Base-by-base conservation (phyloP, 2,888 invertebrate genomes). In the Globia sparganii region DNA sequence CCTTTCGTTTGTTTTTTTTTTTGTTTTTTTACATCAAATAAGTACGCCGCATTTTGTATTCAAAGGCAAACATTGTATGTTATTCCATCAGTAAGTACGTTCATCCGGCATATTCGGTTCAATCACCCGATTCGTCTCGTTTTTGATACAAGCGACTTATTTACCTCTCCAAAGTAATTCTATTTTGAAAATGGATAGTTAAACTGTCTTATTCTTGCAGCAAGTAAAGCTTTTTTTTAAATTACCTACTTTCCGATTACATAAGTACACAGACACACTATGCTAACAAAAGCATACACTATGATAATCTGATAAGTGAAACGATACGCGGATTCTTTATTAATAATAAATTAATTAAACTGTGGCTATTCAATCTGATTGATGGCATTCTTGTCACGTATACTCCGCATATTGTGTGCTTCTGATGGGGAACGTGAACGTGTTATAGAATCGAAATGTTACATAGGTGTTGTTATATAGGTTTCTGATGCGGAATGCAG, bases 331-430 rank as follows among this genome's bases (percentile, higher is more conserved):
- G 56, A 13, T 56, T 61, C 25, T 40, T 8, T 56, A 61, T 75
- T 70, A 66, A 80, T 80, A 80, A 66, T 56, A 15, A 56, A 66
- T 67, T 49, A n/a, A 67, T 34, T 49, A 49, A 49, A 49, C 31
- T 62, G 68, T 49, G 66, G 70, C 67, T 59, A n/a, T 62, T 34
- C 43, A 56, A 69, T 78, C 56, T 67, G 66, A 64, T 72, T 64
- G 46, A 70, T 67, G 67, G 9, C 0, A 79, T 83, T 83, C 72
- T 40, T 8, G 58, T 70, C 80, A 83, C 83, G 83, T 79, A 28
- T 75, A 25, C 13, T 4, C 66, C 66, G 11, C n/a, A 31, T 62
- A 34, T 58, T 64, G 40, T 61, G 56, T 40, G 18, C 43, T 59
- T 58, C 0, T 56, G 37, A 56, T 46, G 13, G 21, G 34, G 40